A percentile compares a stretch with the other conserved stretches of the same genome.
Conservation (phyloP, 2,113 vertebrate species). For the Actenoides lindsayi region DNA sequence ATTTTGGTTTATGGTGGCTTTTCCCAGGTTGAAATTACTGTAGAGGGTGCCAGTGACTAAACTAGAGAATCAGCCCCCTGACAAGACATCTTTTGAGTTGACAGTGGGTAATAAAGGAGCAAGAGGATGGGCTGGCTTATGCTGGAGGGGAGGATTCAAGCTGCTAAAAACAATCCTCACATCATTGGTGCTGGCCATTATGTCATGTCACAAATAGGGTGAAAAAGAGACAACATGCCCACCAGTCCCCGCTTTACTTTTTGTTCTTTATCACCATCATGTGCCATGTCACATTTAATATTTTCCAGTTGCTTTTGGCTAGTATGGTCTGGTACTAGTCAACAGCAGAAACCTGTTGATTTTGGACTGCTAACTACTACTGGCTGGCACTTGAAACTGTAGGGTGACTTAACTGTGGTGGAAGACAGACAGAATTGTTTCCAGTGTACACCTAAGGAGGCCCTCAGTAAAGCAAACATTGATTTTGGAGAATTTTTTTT, state of each 20-base stretch:
- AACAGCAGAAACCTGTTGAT: constrained; percentile 72
- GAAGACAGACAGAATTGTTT: constrained; percentile 79
- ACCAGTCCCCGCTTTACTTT: background rate
- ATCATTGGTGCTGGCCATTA: background rate
- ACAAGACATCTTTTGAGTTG: background rate
- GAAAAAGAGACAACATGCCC: background rate
- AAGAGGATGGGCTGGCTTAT: background rate
- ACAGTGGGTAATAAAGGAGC: background rate
- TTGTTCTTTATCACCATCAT: constrained; percentile 35
- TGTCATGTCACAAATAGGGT: background rate
- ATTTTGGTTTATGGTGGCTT: background rate
- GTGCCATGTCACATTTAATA: background rate
- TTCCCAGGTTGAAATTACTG: background rate
- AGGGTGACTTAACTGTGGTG: constrained; percentile 76
- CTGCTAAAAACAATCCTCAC: background rate
- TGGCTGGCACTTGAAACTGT: constrained; percentile 61
- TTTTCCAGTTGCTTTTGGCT: constrained; percentile 51
- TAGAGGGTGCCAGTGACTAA: background rate
- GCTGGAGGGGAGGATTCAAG: background rate
- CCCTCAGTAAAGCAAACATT: constrained; percentile 82
- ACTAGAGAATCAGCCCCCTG: background rate
- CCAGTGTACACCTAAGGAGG: constrained; percentile 80
- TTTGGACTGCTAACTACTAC: constrained; percentile 68
- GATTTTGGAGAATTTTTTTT: constrained; percentile 71
- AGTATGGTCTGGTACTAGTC: constrained; percentile 50